Conservation (phyloP, 2,113 vertebrate species). For the Collichthys lucidus region DNA sequence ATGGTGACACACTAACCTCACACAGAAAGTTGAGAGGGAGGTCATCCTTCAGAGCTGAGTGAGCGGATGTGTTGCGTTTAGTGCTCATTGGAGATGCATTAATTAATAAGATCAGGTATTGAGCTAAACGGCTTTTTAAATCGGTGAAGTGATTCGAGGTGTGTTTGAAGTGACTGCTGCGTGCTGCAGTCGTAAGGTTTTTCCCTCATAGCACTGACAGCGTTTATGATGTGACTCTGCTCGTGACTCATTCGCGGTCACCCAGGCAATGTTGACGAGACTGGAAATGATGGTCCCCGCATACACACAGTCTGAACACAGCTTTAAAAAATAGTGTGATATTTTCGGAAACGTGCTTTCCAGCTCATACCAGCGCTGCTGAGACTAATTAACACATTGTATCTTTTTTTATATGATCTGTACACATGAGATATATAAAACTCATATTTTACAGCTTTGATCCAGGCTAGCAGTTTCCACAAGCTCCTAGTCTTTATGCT, state of each 20-base stretch:
- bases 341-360: neutral
- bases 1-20: conserved; percentile 6
- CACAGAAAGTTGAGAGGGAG: conserved; percentile 11
- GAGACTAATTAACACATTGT: neutral
- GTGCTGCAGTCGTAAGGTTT: neutral
- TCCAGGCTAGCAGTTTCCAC: neutral
- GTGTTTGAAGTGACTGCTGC: conserved; percentile 17
- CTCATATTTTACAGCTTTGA: neutral
- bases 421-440: neutral
- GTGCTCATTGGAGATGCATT: conserved; percentile 5
- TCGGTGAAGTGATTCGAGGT: conserved; percentile 21
- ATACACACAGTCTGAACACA: neutral
- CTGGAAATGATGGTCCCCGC: neutral
- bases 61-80: conserved; percentile 18
- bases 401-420: neutral
- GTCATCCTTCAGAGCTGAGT: conserved; percentile 23
- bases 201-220: neutral
- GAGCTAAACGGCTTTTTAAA: neutral
- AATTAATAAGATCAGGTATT: conserved; percentile 34
- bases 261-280: neutral
- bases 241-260: neutral
- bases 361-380: neutral
- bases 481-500: neutral
- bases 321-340: neutral
- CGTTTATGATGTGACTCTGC: neutral